A percentile compares a stretch with the other conserved stretches of the same genome.
Conservation (phyloP, 2,888 invertebrate species). For the Caenorhabditis angaria region DNA sequence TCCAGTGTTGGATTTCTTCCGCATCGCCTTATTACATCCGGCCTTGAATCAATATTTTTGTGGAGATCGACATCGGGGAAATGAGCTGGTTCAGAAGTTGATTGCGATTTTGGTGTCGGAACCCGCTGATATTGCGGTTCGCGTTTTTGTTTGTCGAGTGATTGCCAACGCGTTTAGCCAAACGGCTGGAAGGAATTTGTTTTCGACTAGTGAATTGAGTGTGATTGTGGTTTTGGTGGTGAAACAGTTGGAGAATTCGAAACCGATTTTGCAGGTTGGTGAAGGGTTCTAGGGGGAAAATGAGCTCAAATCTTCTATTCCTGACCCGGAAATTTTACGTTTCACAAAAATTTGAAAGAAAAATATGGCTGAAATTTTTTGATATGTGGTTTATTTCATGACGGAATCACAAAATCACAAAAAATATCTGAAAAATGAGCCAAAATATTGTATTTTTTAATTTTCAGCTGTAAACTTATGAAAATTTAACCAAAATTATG, state of each 20-base stretch:
- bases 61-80: conserved; percentile 5
- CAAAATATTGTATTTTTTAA: no score
- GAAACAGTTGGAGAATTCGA: conserved; percentile 32
- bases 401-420: no score
- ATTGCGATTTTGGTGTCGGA: conserved; percentile 75
- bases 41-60: conserved; percentile 75
- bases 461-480: no score
- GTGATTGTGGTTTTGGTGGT: conserved; percentile 40
- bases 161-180: conserved; percentile 85
- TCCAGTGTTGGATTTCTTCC: conserved; percentile 87
- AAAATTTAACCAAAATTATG: no score
- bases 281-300: no score
- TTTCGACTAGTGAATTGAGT: conserved; percentile 39
- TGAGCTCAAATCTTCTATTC: no score
- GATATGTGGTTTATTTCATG: no score
- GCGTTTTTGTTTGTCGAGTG: conserved; percentile 79
- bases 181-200: conserved; percentile 58
- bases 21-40: conserved; percentile 83
- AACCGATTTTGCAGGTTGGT: conserved; percentile 49
- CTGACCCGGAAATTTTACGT: no score
- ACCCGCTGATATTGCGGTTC: conserved; percentile 77
- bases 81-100: conserved; percentile 15
- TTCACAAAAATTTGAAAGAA: no score
- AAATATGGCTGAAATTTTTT: no score
- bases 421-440: no score